Evolutionary conservation across 2,113 vertebrate genomes (phyloP).

Genomic region (Hymenochirus boettgeri): DNA sequence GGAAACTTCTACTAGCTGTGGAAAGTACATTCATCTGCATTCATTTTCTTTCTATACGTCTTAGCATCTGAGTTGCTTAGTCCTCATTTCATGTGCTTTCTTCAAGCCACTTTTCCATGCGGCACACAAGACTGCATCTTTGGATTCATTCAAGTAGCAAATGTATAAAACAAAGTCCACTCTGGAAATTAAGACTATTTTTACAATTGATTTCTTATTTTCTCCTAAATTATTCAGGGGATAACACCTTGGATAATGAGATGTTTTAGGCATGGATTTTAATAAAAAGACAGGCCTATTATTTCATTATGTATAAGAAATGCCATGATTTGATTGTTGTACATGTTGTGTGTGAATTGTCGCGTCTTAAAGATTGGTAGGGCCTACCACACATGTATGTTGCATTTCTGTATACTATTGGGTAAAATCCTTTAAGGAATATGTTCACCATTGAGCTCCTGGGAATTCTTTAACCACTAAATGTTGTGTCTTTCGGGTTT

Average conservation of each 20-base stretch:
- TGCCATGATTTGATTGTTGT: not conserved
- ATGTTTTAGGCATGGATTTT: slow-evolving; percentile 19
- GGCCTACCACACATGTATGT: too few species aligned
- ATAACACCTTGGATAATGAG: not conserved
- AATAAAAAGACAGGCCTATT: slow-evolving; percentile 14
- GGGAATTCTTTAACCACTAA: slow-evolving; percentile 18
- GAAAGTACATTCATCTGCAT: slow-evolving; percentile 53
- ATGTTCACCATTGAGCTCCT: not conserved
- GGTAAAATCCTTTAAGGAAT: not conserved
- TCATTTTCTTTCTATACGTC: slow-evolving; percentile 31
- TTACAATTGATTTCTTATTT: slow-evolving; percentile 42
- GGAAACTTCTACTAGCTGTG: slow-evolving; percentile 62
- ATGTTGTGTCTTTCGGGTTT: not conserved
- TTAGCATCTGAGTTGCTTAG: slow-evolving; percentile 53
- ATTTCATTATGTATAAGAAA: not conserved
- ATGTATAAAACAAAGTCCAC: slow-evolving; percentile 46
- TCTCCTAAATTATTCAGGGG: not conserved
- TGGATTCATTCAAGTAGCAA: slow-evolving; percentile 21
- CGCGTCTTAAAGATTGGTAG: not conserved
- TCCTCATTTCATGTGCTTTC: slow-evolving; percentile 50
- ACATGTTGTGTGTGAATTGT: not conserved
- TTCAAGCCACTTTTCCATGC: slow-evolving; percentile 53
- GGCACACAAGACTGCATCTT: slow-evolving; percentile 47
- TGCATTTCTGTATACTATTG: too few species aligned
- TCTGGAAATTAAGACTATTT: slow-evolving; percentile 15